A percentile compares a stretch with the other conserved stretches of the same genome.
Evolutionary conservation across 2,113 vertebrate species (phyloP).

Genomic region (Stictonetta naevosa): DNA sequence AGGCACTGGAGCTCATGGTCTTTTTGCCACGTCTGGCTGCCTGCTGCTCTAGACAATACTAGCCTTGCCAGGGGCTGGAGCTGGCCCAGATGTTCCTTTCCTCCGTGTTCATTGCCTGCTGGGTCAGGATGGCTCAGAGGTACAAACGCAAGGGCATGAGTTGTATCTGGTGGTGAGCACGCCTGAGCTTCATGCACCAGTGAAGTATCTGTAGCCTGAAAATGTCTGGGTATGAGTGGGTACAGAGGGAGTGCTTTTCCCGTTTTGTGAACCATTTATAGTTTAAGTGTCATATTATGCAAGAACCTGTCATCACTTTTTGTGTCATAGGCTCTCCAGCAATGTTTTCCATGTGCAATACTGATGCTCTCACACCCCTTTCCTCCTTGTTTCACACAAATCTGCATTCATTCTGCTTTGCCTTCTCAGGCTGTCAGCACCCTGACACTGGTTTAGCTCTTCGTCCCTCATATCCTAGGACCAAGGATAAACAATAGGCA

Average conservation of each 20-base stretch:
- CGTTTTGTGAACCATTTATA: slow-evolving; percentile 35
- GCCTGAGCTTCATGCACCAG: not conserved
- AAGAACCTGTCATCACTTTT: slow-evolving; percentile 60
- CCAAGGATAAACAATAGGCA: not conserved
- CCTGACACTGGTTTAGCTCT: not conserved
- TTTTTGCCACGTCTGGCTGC: not conserved
- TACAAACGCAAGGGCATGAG: not conserved
- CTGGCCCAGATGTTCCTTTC: not conserved
- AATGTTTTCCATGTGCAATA: slow-evolving; percentile 55
- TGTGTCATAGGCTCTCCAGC: slow-evolving; percentile 32
- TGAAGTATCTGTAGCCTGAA: not conserved
- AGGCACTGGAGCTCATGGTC: not conserved
- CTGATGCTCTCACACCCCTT: slow-evolving; percentile 4
- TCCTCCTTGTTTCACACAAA: slow-evolving; percentile 33
- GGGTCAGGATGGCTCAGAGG: not conserved
- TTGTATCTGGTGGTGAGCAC: not conserved
- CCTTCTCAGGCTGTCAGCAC: not conserved
- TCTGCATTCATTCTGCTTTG: slow-evolving; percentile 3
- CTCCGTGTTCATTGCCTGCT: not conserved
- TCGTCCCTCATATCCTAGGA: not conserved
- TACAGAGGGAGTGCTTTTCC: slow-evolving; percentile 23
- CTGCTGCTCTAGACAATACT: not conserved
- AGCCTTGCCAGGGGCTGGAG: not conserved
- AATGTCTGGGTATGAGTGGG: not conserved
- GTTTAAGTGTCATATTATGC: slow-evolving; percentile 31